Conservation (phyloP, 2,888 invertebrate genomes). For the Sesia bembeciformis region DNA sequence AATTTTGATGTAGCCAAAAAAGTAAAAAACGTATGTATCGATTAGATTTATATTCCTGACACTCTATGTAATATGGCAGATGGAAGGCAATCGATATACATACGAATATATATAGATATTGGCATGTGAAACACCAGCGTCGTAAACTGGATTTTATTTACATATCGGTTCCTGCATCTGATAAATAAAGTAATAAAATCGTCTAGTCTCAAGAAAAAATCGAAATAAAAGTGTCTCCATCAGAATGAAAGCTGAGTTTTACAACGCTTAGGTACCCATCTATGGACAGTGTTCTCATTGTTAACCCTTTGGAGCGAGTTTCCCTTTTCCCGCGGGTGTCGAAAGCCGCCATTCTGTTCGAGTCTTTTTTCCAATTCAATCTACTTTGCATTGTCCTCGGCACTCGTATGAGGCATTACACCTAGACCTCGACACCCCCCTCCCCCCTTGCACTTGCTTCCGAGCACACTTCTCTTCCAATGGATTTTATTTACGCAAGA, state of each 20-base stretch:
- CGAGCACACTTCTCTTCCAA: conserved; percentile 52
- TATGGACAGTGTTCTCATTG: conserved; percentile 51
- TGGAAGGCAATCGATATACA: not conserved
- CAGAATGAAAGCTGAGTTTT: conserved; percentile 13
- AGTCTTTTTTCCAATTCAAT: conserved; percentile 73
- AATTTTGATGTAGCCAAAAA: too few relatives aligned
- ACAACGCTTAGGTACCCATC: conserved; percentile 26
- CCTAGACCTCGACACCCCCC: conserved; percentile 45
- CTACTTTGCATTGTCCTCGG: conserved; percentile 72
- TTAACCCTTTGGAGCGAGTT: conserved; percentile 53
- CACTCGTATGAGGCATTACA: conserved; percentile 71
- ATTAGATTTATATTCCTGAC: too few relatives aligned
- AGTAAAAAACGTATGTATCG: too few relatives aligned
- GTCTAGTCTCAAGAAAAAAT: conserved; percentile 5
- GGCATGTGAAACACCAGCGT: not conserved
- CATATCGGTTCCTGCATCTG: not conserved
- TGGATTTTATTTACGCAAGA: conserved; percentile 74
- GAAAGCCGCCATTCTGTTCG: conserved; percentile 58
- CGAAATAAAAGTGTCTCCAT: conserved; percentile 10
- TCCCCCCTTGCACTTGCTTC: conserved; percentile 49
- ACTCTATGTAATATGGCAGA: too few relatives aligned
- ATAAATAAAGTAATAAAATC: conserved; percentile 8
- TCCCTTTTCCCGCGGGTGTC: conserved; percentile 48
- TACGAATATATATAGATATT: not conserved
- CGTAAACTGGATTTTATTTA: not conserved